These are phyloP conservation scores for Astreopora myriophthalma DNA, from an alignment of 64 coral and sea anemone species.

Conservation along the genomic window DNA sequence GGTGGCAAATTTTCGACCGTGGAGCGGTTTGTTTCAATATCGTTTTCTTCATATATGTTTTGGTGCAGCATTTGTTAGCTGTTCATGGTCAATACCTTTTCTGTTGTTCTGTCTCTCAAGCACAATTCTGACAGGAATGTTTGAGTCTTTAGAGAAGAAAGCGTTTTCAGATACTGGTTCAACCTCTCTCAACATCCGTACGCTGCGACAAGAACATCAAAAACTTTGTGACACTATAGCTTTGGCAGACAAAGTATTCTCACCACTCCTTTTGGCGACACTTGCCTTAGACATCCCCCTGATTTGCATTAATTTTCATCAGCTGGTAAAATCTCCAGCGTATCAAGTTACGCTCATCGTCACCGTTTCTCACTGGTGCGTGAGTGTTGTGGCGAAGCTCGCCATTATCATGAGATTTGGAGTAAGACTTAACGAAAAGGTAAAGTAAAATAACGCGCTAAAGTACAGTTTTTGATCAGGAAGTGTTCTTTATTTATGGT, in stretches of 20 bases:
- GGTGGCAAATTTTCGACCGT: background rate
- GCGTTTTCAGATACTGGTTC: background rate
- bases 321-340: background rate
- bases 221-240: conserved; percentile 8
- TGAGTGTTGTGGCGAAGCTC: background rate
- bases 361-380: background rate
- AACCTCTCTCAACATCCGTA: background rate
- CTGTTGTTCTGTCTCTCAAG: background rate
- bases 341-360: background rate
- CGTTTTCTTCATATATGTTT: background rate
- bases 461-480: background rate
- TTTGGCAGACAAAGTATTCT: conserved; percentile 11
- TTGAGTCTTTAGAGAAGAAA: background rate
- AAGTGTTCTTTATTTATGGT: too few species aligned
- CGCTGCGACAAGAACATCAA: background rate
- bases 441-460: background rate
- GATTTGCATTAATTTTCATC: conserved; percentile 4
- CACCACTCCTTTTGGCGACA: background rate
- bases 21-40: background rate
- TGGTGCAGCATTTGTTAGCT: background rate
- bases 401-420: background rate
- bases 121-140: background rate
- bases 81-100: background rate
- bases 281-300: background rate
- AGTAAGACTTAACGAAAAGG: background rate